Base-by-base conservation (phyloP, 2,888 invertebrate species). In the Metallyticus violacea region DNA sequence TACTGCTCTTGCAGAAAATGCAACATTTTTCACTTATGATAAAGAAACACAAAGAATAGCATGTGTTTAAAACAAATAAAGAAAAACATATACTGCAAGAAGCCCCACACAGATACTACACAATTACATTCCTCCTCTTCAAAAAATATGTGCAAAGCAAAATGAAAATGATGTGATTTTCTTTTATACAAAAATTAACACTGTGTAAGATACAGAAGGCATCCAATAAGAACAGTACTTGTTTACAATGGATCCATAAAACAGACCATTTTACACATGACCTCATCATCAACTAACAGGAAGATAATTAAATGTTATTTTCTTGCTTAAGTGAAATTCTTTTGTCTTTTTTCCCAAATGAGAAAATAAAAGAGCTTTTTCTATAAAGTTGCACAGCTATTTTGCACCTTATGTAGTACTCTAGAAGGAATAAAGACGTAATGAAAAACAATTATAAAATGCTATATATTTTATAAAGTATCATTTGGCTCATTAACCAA, bases 401-500 rank as follows among this genome's bases (percentile, higher is more conserved):
- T 62, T 62, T 62, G 40, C 40, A 62, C 40, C 40, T 15, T 62
- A 62, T 15, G 40, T 62, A 15, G 40, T 62, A 62, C 3, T 62
- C 40, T 62, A 62, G 40, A 15, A 62, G 15, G 40, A 62, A 62
- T 15, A 62, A 15, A 62, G 15, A 62, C 15, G 40, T 62, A 62
- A 62, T 62, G 15, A 62, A 62, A 15, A 40, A 40, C 40, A 40
- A 15, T 15, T 62, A 62, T 62, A 62, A 62, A 62, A 62, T 15
- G 15, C 40, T 62, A 15, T 15, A n/a, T n/a, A 62, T 22, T 62
- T 62, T 62, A 62, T 4, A 62, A 62, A 25, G n/a, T 27, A 25
- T 86, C 86, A 79, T 76, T 83, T 40, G 82, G 6, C 7, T 86
- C 86, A 27, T 82, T 40, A 7, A 82, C 82, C 77, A 86, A 82